Evolutionary conservation across 2,113 vertebrate genomes (phyloP).

Genomic region (Podilymbus podiceps): DNA sequence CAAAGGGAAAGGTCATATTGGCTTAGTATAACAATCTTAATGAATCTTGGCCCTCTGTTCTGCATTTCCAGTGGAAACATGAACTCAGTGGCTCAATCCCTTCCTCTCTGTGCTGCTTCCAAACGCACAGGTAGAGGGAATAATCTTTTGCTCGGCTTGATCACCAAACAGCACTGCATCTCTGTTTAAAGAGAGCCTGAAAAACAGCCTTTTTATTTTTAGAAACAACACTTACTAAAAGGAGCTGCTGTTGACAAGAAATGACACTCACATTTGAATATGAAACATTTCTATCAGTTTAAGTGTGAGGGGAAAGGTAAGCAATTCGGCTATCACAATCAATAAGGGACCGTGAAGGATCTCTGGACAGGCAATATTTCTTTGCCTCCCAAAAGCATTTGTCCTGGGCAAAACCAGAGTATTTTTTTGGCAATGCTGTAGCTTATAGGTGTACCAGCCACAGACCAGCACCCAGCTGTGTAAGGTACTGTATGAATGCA

Average conservation of each 20-base stretch:
- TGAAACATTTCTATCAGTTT: neutral
- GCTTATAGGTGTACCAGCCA: neutral
- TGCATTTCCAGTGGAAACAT: constrained; percentile 13
- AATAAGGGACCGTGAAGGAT: neutral
- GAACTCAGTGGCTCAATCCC: neutral
- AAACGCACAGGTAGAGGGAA: neutral
- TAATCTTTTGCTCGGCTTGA: neutral
- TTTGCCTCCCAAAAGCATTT: neutral
- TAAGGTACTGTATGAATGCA: neutral
- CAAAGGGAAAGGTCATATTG: constrained; percentile 17
- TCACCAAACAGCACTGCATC: neutral
- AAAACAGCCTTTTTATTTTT: neutral
- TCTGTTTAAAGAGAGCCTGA: neutral
- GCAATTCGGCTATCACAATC: neutral
- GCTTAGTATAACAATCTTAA: neutral
- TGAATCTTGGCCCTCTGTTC: neutral
- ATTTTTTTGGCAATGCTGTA: neutral
- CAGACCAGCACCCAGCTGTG: neutral
- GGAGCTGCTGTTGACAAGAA: neutral
- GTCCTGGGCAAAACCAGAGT: neutral
- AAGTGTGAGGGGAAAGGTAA: neutral
- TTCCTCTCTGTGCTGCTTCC: neutral
- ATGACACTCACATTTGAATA: neutral
- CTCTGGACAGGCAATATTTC: neutral
- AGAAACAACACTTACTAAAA: neutral